phyloP scores from a whole-genome alignment of 2,888 invertebrate genomes.

The Caenorhabditis doughertyi region DNA sequence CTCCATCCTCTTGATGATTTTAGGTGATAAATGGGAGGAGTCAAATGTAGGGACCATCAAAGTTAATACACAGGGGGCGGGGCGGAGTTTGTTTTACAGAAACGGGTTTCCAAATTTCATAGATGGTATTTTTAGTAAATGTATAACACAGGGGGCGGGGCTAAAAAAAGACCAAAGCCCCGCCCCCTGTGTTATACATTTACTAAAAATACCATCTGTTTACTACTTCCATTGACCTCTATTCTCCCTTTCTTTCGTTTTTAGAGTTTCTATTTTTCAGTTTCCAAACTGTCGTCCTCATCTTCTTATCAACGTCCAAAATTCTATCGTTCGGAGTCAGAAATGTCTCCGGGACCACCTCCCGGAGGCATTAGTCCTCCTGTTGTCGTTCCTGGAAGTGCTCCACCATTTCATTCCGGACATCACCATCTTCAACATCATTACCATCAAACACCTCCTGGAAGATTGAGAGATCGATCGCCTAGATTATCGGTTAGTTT shows the following conservation, averaged over 20 bases:
- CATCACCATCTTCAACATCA: constrained; percentile 18
- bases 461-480: constrained; percentile 53
- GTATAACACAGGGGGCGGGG: too few species aligned
- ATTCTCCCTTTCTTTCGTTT: background rate
- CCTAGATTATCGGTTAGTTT: constrained; percentile 57
- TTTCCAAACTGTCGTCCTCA: constrained; percentile 55
- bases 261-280: constrained; percentile 13
- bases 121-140: too few species aligned
- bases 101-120: too few species aligned
- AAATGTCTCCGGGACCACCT: constrained; percentile 59
- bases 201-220: too few species aligned
- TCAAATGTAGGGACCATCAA: too few species aligned
- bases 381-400: constrained; percentile 42
- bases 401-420: constrained; percentile 33
- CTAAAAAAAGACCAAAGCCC: too few species aligned
- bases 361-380: constrained; percentile 43
- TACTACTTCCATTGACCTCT: background rate
- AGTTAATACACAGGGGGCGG: too few species aligned
- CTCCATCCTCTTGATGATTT: too few species aligned
- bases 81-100: too few species aligned
- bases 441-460: constrained; percentile 32
- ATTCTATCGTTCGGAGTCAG: constrained; percentile 65
- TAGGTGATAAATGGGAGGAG: too few species aligned
- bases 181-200: too few species aligned
- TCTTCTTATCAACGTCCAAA: constrained; percentile 48